These are phyloP conservation scores for Prolemur simus DNA, from an alignment of 2,113 vertebrate genomes.

Conservation along the genomic window DNA sequence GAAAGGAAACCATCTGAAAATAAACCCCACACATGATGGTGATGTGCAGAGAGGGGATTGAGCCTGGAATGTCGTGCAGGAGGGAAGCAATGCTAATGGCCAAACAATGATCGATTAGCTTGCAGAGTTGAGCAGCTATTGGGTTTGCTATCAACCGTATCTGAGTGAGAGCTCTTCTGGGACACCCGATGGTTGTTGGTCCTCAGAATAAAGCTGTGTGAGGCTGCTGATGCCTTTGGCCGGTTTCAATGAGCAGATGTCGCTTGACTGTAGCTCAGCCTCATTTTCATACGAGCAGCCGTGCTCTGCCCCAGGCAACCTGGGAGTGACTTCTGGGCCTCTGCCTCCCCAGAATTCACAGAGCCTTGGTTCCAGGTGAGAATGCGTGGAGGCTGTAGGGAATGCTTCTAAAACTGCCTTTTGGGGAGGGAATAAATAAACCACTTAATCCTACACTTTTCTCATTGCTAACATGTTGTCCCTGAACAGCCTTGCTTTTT, in stretches of 20 bases:
- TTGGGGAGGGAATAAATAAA: background rate
- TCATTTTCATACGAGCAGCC: constrained; percentile 28
- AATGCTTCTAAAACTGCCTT: background rate
- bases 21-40: background rate
- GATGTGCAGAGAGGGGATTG: background rate
- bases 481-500: background rate
- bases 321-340: background rate
- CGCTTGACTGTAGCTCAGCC: background rate
- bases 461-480: background rate
- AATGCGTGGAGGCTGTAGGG: background rate
- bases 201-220: constrained; percentile 24
- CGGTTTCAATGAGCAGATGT: constrained; percentile 63
- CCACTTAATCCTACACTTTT: background rate
- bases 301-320: background rate
- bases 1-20: constrained; percentile 51
- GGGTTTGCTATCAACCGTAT: constrained; percentile 37
- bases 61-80: background rate
- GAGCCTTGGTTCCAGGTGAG: background rate
- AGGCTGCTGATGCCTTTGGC: constrained; percentile 59
- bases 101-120: constrained; percentile 44
- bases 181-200: constrained; percentile 43
- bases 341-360: background rate
- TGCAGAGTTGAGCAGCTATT: background rate
- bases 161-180: constrained; percentile 61
- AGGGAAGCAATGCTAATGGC: constrained; percentile 17